Conservation (phyloP, 2,113 vertebrate genomes). For the Ctenomys sociabilis region DNA sequence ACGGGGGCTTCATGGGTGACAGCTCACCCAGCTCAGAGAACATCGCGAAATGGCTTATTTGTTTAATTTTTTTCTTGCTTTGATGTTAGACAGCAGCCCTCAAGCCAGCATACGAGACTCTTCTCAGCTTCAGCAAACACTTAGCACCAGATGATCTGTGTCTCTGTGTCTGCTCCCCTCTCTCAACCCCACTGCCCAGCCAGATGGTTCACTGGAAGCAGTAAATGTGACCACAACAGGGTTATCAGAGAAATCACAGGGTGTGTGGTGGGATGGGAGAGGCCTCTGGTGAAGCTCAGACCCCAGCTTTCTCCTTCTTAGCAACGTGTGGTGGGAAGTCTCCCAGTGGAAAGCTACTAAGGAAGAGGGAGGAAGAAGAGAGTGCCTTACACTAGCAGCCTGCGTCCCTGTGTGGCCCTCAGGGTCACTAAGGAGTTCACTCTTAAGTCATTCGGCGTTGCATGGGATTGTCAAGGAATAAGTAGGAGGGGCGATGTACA, state of each 20-base stretch:
- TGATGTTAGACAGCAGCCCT: constrained; percentile 67
- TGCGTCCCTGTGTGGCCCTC: constrained; percentile 1
- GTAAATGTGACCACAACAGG: background rate
- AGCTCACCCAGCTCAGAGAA: background rate
- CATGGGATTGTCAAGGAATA: constrained; percentile 20
- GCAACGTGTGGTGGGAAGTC: constrained; percentile 57
- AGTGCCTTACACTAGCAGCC: background rate
- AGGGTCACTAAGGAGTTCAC: background rate
- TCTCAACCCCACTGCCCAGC: background rate
- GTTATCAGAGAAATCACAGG: background rate
- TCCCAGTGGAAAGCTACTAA: constrained; percentile 13
- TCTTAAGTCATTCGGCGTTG: background rate
- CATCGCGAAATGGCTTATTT: constrained; percentile 61
- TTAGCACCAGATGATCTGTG: constrained; percentile 60
- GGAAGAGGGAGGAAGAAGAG: constrained; percentile 1
- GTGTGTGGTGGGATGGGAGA: background rate
- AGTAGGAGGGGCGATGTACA: background rate
- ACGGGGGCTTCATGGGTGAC: background rate
- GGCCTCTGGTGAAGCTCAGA: constrained; percentile 18
- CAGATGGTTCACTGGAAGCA: background rate
- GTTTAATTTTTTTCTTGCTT: constrained; percentile 63
- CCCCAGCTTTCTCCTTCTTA: background rate
- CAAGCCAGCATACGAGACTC: constrained; percentile 62
- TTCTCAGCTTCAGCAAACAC: constrained; percentile 40
- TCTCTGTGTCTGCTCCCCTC: background rate